phyloP scores from a whole-genome alignment of 2,797 vertebrate species.

The Sebastes miniatus region DNA sequence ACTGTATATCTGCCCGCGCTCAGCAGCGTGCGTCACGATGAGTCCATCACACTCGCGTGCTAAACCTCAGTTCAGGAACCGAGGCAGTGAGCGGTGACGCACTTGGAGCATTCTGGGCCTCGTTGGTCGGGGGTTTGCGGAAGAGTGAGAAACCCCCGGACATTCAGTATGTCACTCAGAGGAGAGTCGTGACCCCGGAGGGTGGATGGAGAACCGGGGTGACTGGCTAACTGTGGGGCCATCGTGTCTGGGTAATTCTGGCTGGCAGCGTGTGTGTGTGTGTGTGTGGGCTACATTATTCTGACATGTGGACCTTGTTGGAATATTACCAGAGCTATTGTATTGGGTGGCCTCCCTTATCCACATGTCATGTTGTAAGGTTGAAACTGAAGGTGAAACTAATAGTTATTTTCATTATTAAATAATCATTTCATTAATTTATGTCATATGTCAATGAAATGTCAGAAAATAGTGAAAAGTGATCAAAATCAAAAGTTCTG shows the following conservation, averaged over 20 bases:
- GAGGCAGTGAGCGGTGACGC: slow-evolving; percentile 48
- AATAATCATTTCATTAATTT: neutral
- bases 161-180: slow-evolving; percentile 29
- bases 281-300: slow-evolving; percentile 4
- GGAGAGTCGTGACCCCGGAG: slow-evolving; percentile 38
- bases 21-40: slow-evolving; percentile 50
- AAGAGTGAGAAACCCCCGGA: slow-evolving; percentile 39
- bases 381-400: neutral
- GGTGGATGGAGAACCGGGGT: slow-evolving; percentile 17
- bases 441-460: no score
- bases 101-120: slow-evolving; percentile 24
- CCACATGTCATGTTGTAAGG: neutral
- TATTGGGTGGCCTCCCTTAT: neutral
- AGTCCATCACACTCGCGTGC: slow-evolving; percentile 55
- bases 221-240: slow-evolving; percentile 6
- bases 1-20: slow-evolving; percentile 26
- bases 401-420: neutral
- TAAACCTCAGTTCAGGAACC: slow-evolving; percentile 58
- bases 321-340: neutral
- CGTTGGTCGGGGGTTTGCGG: slow-evolving; percentile 20
- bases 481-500: neutral
- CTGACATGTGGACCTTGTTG: slow-evolving; percentile 14
- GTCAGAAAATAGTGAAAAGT: neutral
- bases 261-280: slow-evolving; percentile 17
- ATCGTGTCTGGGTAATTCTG: slow-evolving; percentile 2